These are phyloP conservation scores for Pseudocheirus occidentalis DNA, from an alignment of 2,797 vertebrate genomes.

Conservation along the genomic window DNA sequence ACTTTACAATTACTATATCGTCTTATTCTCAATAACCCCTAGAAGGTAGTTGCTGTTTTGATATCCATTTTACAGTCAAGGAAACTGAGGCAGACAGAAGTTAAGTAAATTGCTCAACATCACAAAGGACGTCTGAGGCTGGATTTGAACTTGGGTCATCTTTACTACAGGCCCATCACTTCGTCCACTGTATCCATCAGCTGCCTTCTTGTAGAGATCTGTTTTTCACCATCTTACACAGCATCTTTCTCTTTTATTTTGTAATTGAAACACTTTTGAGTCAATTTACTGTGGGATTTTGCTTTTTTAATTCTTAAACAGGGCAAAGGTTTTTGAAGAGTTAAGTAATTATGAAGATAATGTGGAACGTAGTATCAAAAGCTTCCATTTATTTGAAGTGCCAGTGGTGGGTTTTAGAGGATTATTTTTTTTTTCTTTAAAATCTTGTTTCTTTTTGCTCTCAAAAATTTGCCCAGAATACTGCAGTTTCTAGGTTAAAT, in stretches of 20 bases:
- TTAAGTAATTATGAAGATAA: constrained; percentile 7
- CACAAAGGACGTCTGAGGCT: background rate
- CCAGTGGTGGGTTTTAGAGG: background rate
- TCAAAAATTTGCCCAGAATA: background rate
- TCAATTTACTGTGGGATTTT: background rate
- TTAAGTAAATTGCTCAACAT: background rate
- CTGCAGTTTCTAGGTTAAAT: background rate
- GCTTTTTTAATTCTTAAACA: background rate
- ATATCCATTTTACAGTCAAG: background rate
- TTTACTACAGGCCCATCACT: background rate
- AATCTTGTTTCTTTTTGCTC: background rate
- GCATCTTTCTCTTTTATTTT: background rate
- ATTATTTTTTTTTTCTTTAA: background rate
- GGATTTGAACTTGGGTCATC: background rate
- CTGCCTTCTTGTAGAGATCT: background rate
- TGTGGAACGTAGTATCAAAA: background rate
- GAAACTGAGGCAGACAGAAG: background rate
- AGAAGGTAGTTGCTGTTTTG: background rate
- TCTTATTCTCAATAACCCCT: background rate
- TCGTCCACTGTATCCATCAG: background rate
- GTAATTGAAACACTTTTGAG: background rate
- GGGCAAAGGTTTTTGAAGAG: background rate
- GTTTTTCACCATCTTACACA: background rate
- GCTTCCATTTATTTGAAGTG: background rate
- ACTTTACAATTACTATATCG: background rate